Base-by-base conservation (phyloP, 2,113 vertebrate genomes). In the Istiophorus platypterus region DNA sequence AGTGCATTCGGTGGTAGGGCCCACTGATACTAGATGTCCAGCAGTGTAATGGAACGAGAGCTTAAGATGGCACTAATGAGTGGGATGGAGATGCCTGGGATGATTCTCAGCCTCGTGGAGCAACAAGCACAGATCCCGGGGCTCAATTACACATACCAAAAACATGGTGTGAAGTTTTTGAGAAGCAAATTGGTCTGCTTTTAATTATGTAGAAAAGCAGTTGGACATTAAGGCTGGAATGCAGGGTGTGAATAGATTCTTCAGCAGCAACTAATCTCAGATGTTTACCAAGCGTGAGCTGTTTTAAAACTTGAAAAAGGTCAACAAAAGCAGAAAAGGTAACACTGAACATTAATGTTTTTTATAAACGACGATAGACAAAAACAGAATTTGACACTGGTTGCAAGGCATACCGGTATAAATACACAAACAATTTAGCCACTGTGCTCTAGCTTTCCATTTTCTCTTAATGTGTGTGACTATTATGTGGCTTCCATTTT, bases 191-290 rank as follows among this genome's bases (percentile, higher is more conserved):
- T 75, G 77, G 80, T 85, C 91, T 91, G 90, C 29, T 91, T 91
- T 89, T 86, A 92, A 90, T 91, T 87, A 90, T 1, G 76, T 34
- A 70, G 70, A 80, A 61, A 83, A 75, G 80, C 82, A 78, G 72
- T 72, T 67, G 79, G 85, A 91, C 85, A 84, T 74, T 83, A 76
- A 87, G 58, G 76, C 82, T 59, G 90, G 87, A 89, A 89, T 90
- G 90, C 59, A 49, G 80, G 66, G 85, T 84, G 92, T 74, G 89
- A 90, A 85, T 51, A 81, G 75, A 85, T 85, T 91, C 64, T 82
- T 80, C 88, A 67, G 83, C 78, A 80, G 89, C 84, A 91, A 88
- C 85, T 82, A 17, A 90, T 85, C 71, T 92, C 88, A 93, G 87
- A 89, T 89, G 88, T 91, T 91, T 29, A 66, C 45, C 68, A 86